Conservation (phyloP, 1,140 invertebrate genomes). For the Caenorhabditis brenneri region DNA sequence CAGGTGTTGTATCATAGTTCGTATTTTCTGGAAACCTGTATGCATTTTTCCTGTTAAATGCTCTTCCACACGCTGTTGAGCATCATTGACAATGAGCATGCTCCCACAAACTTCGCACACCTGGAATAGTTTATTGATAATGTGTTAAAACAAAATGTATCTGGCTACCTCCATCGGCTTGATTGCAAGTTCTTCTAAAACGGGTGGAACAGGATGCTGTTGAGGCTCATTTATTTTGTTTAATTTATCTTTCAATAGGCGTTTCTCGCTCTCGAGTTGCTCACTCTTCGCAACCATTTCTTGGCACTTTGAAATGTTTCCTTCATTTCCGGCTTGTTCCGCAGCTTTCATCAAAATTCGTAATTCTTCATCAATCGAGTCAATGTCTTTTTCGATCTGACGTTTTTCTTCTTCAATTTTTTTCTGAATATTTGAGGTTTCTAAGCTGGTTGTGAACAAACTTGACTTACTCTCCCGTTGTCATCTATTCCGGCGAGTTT, state of each 20-base stretch:
- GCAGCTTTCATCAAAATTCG: not conserved
- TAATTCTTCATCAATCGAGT: conserved; percentile 5
- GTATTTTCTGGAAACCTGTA: conserved; percentile 46
- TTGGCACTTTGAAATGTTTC: not conserved
- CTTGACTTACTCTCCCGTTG: not conserved
- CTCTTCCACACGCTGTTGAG: conserved; percentile 93
- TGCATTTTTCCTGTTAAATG: conserved; percentile 82
- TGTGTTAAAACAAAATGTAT: not conserved
- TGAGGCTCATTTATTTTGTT: not conserved
- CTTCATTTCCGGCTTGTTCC: conserved; percentile 23
- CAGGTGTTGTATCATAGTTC: conserved; percentile 27
- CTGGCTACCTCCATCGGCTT: not conserved
- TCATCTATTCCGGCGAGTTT: conserved; percentile 22
- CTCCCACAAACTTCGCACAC: conserved; percentile 85
- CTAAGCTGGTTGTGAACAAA: not conserved
- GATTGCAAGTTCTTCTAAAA: not conserved
- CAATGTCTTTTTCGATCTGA: not conserved
- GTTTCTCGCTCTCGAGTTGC: not conserved
- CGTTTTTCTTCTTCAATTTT: conserved; percentile 23
- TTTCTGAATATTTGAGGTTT: conserved; percentile 2
- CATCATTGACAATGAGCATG: conserved; percentile 93
- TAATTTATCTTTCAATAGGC: not conserved
- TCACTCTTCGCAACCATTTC: conserved; percentile 34
- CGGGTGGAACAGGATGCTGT: not conserved
- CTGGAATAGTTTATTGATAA: not conserved